phyloP scores from a whole-genome alignment of 2,113 vertebrate species.

The Callaeas wilsoni region DNA sequence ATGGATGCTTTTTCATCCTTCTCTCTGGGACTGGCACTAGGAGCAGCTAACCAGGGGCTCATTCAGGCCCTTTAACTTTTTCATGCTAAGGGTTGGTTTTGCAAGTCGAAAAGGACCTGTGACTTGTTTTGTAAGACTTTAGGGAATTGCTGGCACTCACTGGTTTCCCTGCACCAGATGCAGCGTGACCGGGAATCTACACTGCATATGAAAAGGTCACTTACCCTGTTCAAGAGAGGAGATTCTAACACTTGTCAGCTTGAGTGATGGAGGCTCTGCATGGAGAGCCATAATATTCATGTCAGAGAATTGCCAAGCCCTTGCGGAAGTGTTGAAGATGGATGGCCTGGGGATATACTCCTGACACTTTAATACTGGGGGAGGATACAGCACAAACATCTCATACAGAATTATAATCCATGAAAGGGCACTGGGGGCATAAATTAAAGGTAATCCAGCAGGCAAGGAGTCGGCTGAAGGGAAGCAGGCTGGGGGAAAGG shows the following conservation, averaged over 20 bases:
- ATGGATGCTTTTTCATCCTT: not conserved
- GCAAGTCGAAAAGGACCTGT: slow-evolving; percentile 73
- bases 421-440: slow-evolving; percentile 28
- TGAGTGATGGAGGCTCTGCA: slow-evolving; percentile 57
- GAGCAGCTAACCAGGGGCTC: slow-evolving; percentile 16
- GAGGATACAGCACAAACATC: slow-evolving; percentile 36
- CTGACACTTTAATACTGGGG: slow-evolving; percentile 57
- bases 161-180: slow-evolving; percentile 59
- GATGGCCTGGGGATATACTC: slow-evolving; percentile 50
- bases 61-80: slow-evolving; percentile 69
- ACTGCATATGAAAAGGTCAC: slow-evolving; percentile 82
- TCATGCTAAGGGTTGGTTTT: slow-evolving; percentile 73
- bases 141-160: slow-evolving; percentile 57
- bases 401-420: slow-evolving; percentile 40
- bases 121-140: slow-evolving; percentile 67
- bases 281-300: slow-evolving; percentile 72
- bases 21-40: not conserved
- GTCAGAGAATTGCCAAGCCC: slow-evolving; percentile 63
- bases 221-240: slow-evolving; percentile 55
- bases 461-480: not conserved
- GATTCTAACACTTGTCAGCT: slow-evolving; percentile 61
- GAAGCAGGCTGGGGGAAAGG: not conserved
- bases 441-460: slow-evolving; percentile 12
- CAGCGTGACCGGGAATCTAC: slow-evolving; percentile 66
- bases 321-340: slow-evolving; percentile 61